These are phyloP conservation scores for Chalcis sispes DNA, from an alignment of 2,888 invertebrate genomes.

Conservation along the genomic window DNA sequence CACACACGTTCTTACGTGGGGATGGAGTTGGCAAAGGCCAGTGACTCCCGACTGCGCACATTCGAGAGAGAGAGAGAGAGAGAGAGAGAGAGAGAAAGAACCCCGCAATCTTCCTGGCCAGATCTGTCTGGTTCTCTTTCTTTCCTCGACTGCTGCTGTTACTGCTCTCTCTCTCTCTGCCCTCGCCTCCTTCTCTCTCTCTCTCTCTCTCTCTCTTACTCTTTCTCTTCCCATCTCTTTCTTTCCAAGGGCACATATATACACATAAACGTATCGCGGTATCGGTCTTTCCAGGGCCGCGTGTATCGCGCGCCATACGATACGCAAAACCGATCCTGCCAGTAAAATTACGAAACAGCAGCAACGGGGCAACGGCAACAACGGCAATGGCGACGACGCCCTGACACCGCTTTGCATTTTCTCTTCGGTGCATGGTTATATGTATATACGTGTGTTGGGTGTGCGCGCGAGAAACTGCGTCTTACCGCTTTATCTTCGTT, in stretches of 20 bases:
- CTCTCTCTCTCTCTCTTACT: constrained; percentile 17
- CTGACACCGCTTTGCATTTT: background rate
- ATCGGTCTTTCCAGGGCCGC: background rate
- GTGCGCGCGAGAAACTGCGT: background rate
- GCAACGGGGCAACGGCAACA: background rate
- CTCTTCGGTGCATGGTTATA: background rate
- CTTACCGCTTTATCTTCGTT: background rate
- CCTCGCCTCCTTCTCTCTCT: constrained; percentile 67
- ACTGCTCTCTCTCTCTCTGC: constrained; percentile 60
- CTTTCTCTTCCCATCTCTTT: no score
- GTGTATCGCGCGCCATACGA: constrained; percentile 2
- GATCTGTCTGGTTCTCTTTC: constrained; percentile 67
- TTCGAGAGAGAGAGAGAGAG: constrained; percentile 56
- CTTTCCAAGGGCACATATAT: constrained; percentile 28
- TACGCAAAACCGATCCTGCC: constrained; percentile 27
- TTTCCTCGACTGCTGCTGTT: constrained; percentile 12
- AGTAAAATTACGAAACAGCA: constrained; percentile 34
- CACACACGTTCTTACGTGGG: no score
- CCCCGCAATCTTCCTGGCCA: constrained; percentile 66
- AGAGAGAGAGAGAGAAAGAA: constrained; percentile 54
- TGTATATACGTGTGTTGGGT: background rate
- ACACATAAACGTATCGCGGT: background rate
- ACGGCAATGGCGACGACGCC: no score
- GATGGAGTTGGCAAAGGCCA: no score
- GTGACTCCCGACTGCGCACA: no score